A percentile compares a stretch with the other conserved stretches of the same genome.
These are phyloP conservation scores for Sebastolobus alascanus DNA, from an alignment of 2,797 vertebrate genomes.

Conservation along the genomic window DNA sequence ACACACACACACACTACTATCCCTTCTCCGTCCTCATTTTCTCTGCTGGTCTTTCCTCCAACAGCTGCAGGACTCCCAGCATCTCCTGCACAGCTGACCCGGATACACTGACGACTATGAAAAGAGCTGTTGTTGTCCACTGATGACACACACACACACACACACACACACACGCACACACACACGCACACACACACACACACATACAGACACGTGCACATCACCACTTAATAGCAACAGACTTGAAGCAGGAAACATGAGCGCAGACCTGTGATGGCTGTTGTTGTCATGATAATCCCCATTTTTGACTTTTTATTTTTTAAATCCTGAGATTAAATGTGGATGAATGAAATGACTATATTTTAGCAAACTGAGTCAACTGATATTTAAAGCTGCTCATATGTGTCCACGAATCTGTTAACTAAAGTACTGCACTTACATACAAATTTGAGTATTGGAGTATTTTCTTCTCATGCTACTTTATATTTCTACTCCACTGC, in stretches of 20 bases:
- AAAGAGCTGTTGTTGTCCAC: constrained; percentile 73
- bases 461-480: no score
- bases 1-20: constrained; percentile 10
- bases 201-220: constrained; percentile 15
- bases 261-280: constrained; percentile 18
- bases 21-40: constrained; percentile 25
- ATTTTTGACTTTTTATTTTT: constrained; percentile 37
- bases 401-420: no score
- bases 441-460: no score
- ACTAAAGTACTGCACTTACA: no score
- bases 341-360: constrained; percentile 2
- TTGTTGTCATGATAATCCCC: constrained; percentile 38
- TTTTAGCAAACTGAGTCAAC: background rate
- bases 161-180: constrained; percentile 18
- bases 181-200: constrained; percentile 17
- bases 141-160: constrained; percentile 17
- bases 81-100: constrained; percentile 75
- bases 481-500: background rate
- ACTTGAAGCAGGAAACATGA: constrained; percentile 21
- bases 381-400: background rate
- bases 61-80: constrained; percentile 73
- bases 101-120: constrained; percentile 64
- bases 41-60: constrained; percentile 44
- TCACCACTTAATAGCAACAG: constrained; percentile 14
- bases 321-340: constrained; percentile 51